A percentile compares a stretch with the other conserved stretches of the same genome.
phyloP scores from a whole-genome alignment of 2,888 invertebrate species.

The Ophraella communa region DNA sequence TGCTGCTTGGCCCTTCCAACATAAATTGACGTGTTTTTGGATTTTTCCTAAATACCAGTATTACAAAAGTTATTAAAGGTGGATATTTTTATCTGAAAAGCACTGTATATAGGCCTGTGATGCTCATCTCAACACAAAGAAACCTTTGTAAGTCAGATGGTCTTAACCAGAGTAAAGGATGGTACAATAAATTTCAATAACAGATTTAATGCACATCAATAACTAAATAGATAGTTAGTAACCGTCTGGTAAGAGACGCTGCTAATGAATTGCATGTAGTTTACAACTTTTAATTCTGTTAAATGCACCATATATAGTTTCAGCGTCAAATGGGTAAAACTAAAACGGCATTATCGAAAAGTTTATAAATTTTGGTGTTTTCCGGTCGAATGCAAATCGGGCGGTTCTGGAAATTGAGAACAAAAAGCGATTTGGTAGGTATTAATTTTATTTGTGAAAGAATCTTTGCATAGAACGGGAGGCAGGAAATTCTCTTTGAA shows the following conservation, averaged over 20 bases:
- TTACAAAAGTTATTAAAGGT: too few species aligned
- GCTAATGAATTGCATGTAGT: not conserved
- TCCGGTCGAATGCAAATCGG: slow-evolving; percentile 4
- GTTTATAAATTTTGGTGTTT: slow-evolving; percentile 5
- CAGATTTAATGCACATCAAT: not conserved
- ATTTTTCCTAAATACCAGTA: too few species aligned
- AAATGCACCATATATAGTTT: not conserved
- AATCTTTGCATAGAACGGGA: slow-evolving; percentile 19
- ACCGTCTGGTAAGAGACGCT: not conserved
- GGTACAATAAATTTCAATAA: too few species aligned
- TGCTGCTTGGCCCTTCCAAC: too few species aligned
- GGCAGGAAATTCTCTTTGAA: slow-evolving; percentile 32
- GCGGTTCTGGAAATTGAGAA: slow-evolving; percentile 17
- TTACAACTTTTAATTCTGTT: not conserved
- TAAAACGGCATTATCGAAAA: not conserved
- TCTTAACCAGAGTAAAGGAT: too few species aligned
- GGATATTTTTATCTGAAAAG: too few species aligned
- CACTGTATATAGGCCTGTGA: too few species aligned
- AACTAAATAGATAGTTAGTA: too few species aligned
- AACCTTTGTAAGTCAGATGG: too few species aligned
- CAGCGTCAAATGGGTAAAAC: not conserved
- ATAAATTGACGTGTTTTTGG: too few species aligned
- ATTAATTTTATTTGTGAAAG: slow-evolving; percentile 35
- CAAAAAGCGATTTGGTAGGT: slow-evolving; percentile 31
- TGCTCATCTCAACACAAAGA: too few species aligned